A percentile compares a stretch with the other conserved stretches of the same genome.
phyloP scores from a whole-genome alignment of 2,888 invertebrate species.

The Caenorhabditis becei region DNA sequence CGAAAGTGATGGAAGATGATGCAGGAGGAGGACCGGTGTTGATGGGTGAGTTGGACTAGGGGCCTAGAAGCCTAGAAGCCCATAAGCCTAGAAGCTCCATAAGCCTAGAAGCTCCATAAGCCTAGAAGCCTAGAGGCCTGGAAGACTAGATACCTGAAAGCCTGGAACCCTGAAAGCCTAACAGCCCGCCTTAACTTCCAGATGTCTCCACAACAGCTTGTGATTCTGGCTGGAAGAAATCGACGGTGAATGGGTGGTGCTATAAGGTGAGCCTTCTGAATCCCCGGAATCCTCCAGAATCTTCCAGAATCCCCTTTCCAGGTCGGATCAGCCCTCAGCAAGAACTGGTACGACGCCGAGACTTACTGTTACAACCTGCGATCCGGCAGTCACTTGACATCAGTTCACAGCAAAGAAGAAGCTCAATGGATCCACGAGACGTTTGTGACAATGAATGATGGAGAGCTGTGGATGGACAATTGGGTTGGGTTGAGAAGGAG shows the following conservation, averaged over 20 bases:
- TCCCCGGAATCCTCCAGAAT: too few relatives aligned
- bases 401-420: conserved; percentile 47
- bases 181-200: too few relatives aligned
- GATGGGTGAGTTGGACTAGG: conserved; percentile 19
- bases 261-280: too few relatives aligned
- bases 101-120: too few relatives aligned
- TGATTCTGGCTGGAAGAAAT: conserved; percentile 49
- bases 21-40: conserved; percentile 6
- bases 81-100: too few relatives aligned
- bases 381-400: conserved; percentile 44
- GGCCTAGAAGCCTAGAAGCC: background rate
- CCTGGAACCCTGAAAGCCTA: too few relatives aligned
- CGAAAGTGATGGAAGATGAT: conserved; percentile 24
- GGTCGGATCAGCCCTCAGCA: too few relatives aligned
- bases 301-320: too few relatives aligned
- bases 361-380: conserved; percentile 41
- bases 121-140: too few relatives aligned
- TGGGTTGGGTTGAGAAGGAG: conserved; percentile 47
- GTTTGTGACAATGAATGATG: conserved; percentile 20
- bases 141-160: too few relatives aligned
- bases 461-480: conserved; percentile 26
- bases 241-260: conserved; percentile 35
- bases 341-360: conserved; percentile 46
- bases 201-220: conserved; percentile 19
- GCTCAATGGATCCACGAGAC: conserved; percentile 59